Evolutionary conservation across 23 tunicate genomes (phyloP).

Genomic region (Halocynthia roretzi): DNA sequence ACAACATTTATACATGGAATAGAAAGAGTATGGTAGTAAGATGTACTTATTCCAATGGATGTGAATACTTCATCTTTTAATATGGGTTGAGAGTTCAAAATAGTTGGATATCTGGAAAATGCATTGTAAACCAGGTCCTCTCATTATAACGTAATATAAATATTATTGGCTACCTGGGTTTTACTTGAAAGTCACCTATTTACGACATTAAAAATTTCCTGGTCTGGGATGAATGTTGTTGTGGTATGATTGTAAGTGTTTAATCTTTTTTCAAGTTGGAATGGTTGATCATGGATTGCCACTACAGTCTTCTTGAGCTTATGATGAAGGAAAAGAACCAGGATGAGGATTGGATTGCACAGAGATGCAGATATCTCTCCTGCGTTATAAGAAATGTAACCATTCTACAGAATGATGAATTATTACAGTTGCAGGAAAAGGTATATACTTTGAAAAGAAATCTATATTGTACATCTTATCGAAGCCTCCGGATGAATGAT

Average conservation of each 20-base stretch:
- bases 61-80: too few species aligned
- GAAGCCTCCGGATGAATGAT: too few species aligned
- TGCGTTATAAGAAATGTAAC: slow-evolving; percentile 59
- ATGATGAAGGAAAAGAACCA: slow-evolving; percentile 39
- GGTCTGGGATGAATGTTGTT: too few species aligned
- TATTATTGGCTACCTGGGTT: too few species aligned
- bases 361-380: slow-evolving; percentile 67
- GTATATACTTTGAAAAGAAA: slow-evolving; percentile 3
- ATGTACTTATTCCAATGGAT: too few species aligned
- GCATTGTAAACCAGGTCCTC: background rate
- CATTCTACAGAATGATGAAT: slow-evolving; percentile 37
- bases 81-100: background rate
- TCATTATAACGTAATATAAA: background rate
- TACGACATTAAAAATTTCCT: too few species aligned
- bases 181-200: too few species aligned
- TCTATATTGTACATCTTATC: too few species aligned
- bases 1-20: too few species aligned
- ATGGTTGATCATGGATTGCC: slow-evolving; percentile 65
- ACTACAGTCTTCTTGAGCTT: slow-evolving; percentile 53
- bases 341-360: slow-evolving; percentile 60
- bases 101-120: background rate
- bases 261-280: slow-evolving; percentile 34
- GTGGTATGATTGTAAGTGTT: too few species aligned
- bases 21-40: too few species aligned
- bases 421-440: slow-evolving; percentile 76